A percentile compares a stretch with the other conserved stretches of the same genome.
Evolutionary conservation across 2,888 invertebrate species (phyloP).

Genomic region (Pheosia gnoma): DNA sequence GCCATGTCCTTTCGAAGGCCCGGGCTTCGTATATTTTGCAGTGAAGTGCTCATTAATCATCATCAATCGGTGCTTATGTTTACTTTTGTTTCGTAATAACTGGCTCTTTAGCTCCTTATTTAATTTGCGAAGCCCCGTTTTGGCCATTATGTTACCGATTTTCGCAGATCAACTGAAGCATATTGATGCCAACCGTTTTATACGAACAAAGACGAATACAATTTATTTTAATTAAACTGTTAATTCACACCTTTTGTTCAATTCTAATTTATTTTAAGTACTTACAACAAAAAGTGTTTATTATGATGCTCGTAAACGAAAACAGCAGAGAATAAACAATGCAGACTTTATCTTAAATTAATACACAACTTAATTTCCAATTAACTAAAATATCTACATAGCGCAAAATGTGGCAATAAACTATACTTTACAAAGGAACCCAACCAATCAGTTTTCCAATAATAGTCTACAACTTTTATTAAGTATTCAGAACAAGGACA

Average conservation of each 20-base stretch:
- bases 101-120: slow-evolving; percentile 46
- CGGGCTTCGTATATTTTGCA: slow-evolving; percentile 33
- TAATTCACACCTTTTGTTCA: slow-evolving; percentile 45
- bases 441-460: not conserved
- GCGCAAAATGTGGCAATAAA: not conserved
- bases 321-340: slow-evolving; percentile 4
- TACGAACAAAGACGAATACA: slow-evolving; percentile 48
- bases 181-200: slow-evolving; percentile 55
- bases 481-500: slow-evolving; percentile 10
- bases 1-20: slow-evolving; percentile 25
- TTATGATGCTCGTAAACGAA: not conserved
- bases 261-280: slow-evolving; percentile 15
- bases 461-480: not conserved
- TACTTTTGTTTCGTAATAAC: slow-evolving; percentile 49
- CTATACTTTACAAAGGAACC: slow-evolving; percentile 2
- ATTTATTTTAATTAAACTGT: slow-evolving; percentile 50
- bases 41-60: slow-evolving; percentile 45
- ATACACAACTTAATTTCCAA: not conserved
- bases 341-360: not conserved
- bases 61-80: slow-evolving; percentile 43
- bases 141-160: slow-evolving; percentile 51
- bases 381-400: not conserved
- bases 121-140: slow-evolving; percentile 51
- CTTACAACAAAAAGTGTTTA: not conserved
- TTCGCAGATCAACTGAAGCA: slow-evolving; percentile 48